Base-by-base conservation (phyloP, 37 sponge, comb jelly and placozoan species). In the Crambe crambe region DNA sequence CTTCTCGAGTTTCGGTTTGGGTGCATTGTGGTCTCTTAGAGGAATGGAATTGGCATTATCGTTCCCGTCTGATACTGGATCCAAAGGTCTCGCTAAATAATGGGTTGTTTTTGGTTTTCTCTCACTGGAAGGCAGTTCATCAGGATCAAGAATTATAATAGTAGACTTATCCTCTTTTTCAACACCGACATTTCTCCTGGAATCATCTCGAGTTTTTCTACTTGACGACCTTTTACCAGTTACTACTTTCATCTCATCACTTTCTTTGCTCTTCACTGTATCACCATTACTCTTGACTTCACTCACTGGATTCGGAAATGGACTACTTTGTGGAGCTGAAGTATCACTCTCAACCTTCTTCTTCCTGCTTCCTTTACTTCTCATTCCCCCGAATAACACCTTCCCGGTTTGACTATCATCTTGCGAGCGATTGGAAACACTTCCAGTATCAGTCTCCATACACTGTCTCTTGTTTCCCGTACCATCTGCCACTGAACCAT, bases 391-490 rank as follows among this genome's bases (percentile, higher is more conserved):
- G 32, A 70, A 70, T 26, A 70, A 70, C 2, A 3, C 43, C 1
- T 25, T 26, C 61, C 61, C 58, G 40, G 29, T 35, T 36, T 4
- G 42, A 42, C 38, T 18, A 12, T 26, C 2, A 20, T 8, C 27
- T 20, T 15, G 32, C 20, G 56, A 18, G 6, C 40, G 29, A 25
- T 22, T 36, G 15, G 25, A 2, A 25, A 18, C 61, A 17, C 6
- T 38, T 37, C 61, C 23, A 22, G 21, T 1, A 17, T 39, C 78
- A 15, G 17, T 0, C 70, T 26, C 70, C 57, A 35, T 68, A 47
- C 80, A 31, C 27, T 36, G 66, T 37, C 32, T 78, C 41, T 59
- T 59, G 35, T n/a, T n/a, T n/a, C n/a, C n/a, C n/a, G n/a, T n/a
- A n/a, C n/a, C n/a, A n/a, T n/a, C n/a, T n/a, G n/a, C n/a, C n/a